Base-by-base conservation (phyloP, 2,113 vertebrate genomes). In the Phoxinus phoxinus region DNA sequence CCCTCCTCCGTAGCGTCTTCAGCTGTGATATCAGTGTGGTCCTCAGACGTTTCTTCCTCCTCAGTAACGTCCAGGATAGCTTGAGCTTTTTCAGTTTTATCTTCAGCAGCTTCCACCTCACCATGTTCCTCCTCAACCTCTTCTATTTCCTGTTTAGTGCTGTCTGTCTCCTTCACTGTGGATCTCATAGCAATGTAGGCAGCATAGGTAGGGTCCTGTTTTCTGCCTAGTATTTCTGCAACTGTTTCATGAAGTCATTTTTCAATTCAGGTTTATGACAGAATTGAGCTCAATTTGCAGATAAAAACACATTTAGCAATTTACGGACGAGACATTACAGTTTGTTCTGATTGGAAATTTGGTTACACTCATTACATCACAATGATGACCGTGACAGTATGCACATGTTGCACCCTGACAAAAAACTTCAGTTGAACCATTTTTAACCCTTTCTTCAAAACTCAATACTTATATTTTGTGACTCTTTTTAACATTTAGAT, bases 171-270 rank as follows among this genome's bases (percentile, higher is more conserved):
- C 53, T 63, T 65, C 72, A 51, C 67, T 63, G 71, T 48, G 63
- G 65, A 37, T 87, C 67, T 87, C 67, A 80, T 46, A n/a, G 53
- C 53, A 23, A 41, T 59, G 61, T 74, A 72, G 80, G 83, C 76
- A 77, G 82, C 44, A 51, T 83, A 77, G 84, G 81, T 65, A 71
- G 82, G 89, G 27, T 91, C 90, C 58, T 89, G 88, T 91, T 91
- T 89, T 63, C 84, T 91, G 0, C 51, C 78, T 81, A 88, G 84
- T 15, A 92, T 88, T 88, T 94, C 94, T 95, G 94, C 63, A 95
- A 95, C 92, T 94, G 90, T 84, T 92, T 89, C 69, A 92, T 81
- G 85, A 91, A 91, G 84, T 73, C 63, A 81, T 80, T 80, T 88
- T 72, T 46, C 48, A 44, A 27, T 69, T 75, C 41, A 81, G 69